Evolutionary conservation across 2,797 vertebrate genomes (phyloP), one percentile per base, ranked within the genome.

Genomic region (Podargus strigoides): DNA sequence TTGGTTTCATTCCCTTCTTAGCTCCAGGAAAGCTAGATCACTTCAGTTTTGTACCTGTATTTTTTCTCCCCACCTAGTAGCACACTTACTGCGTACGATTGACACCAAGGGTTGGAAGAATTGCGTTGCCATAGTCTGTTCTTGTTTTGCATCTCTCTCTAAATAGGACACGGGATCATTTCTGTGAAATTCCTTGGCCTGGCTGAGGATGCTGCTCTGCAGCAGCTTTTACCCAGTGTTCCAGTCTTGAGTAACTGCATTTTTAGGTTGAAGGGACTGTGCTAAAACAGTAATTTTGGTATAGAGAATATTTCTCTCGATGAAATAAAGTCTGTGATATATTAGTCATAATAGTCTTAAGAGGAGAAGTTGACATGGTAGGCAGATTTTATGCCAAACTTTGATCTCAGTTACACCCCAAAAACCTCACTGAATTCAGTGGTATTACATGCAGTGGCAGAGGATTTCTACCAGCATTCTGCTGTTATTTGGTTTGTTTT

Each of bases 1-100:
- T 14, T 20, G 34, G 19, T 22, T n/a, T n/a, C 34, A 0, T 7
- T 64, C 30, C 37, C 22, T 3, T 7, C 34, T 42, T 50, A 66
- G 6, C 24, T 75, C 9, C 24, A 17, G 28, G 11, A 42, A 36
- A 50, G 11, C 14, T 2, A 13, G 9, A 21, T 14, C 28, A 3
- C 7, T n/a, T 19, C 4, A 7, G 2, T 10, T 15, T 7, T 6
- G 32, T 26, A 7, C 9, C 4, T 11, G 4, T 34, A 1, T 8
- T 36, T 39, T 18, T 8, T 1, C 2, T 2, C 1, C 14, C 4
- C 10, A 4, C 5, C 11, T 26, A 7, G 16, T 10, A 14, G 14
- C 16, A 9, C 8, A 6, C 16, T 23, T 58, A 5, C 13, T 34
- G 10, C 28, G 1, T 13, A 12, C 0, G 10, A 23, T 8, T 50